Base-by-base conservation (phyloP, 2,113 vertebrate species). In the Bujurquina vittata region DNA sequence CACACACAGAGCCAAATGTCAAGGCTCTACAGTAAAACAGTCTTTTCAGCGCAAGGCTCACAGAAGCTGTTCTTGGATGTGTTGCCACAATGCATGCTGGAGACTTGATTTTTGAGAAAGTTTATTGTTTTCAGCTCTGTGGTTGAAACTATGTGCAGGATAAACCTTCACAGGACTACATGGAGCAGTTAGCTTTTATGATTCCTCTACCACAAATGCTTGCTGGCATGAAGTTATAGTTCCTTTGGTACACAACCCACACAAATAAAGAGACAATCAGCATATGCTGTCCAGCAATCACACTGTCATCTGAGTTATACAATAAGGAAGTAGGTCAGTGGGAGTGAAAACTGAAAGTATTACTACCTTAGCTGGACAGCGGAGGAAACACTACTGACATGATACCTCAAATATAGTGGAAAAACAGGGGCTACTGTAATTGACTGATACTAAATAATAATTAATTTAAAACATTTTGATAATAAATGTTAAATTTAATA, bases 1-100 rank as follows among this genome's bases (percentile, higher is more conserved):
- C 46, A 74, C 58, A 56, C 33, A 73, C 59, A 84, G 1, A 85
- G 15, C 15, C 22, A 84, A 88, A 88, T 88, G 81, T 75, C 81
- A 89, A 74, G 81, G 59, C 55, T 79, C 26, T 63, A 46, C 77
- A 80, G 35, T 67, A 12, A 81, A 26, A 84, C 23, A 54, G 22
- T 77, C 26, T 57, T 86, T 86, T 81, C 65, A 76, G 55, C n/a
- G 29, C 82, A 81, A 40, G 77, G 79, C 26, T 63, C 62, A 10
- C 62, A 17, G 62, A 46, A 10, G 62, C 62, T 4, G 1, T 67
- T 40, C 26, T 0, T 0, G 65, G 31, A 57, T n/a, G 62, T 57
- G 79, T 62, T 80, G 82, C 83, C 75, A 69, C n/a, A 33, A 52
- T 2, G 37, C 29, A 10, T 4, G 17, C 69, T 22, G 63, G 49